phyloP scores from a whole-genome alignment of 1,140 invertebrate species.

The Bombus superbus region DNA sequence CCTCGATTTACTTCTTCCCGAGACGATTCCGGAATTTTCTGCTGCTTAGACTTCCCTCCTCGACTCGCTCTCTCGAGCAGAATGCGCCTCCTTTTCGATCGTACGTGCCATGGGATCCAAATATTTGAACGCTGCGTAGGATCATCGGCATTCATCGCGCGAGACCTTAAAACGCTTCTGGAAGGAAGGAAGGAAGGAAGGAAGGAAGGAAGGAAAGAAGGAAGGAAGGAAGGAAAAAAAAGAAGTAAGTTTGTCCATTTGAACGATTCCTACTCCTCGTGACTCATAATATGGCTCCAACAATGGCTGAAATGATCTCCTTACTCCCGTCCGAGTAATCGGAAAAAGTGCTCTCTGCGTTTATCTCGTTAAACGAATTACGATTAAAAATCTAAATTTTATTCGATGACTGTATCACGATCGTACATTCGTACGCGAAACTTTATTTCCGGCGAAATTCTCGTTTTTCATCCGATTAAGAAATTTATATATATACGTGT shows the following conservation, averaged over 20 bases:
- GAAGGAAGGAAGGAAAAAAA: conserved; percentile 37
- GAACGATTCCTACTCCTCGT: conserved; percentile 41
- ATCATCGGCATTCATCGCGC: conserved; percentile 26
- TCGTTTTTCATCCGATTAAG: no score
- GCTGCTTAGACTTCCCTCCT: background rate
- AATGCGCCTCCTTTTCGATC: conserved; percentile 6
- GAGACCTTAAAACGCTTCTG: conserved; percentile 42
- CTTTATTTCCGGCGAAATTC: background rate
- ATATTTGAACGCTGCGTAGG: conserved; percentile 33
- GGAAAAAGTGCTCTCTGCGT: conserved; percentile 11
- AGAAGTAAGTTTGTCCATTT: conserved; percentile 1
- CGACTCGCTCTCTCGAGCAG: background rate
- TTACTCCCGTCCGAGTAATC: background rate
- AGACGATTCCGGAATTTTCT: background rate
- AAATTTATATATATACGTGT: no score
- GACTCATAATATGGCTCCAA: conserved; percentile 53
- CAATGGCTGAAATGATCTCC: conserved; percentile 16
- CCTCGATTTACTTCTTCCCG: background rate
- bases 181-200: conserved; percentile 6
- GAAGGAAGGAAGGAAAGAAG: background rate
- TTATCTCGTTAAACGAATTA: conserved; percentile 53
- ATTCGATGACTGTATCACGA: no score
- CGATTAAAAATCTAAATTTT: background rate
- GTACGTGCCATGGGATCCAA: conserved; percentile 27
- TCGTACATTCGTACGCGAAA: no score